phyloP scores from a whole-genome alignment of 2,888 invertebrate species.

The Steinernema carpocapsae region DNA sequence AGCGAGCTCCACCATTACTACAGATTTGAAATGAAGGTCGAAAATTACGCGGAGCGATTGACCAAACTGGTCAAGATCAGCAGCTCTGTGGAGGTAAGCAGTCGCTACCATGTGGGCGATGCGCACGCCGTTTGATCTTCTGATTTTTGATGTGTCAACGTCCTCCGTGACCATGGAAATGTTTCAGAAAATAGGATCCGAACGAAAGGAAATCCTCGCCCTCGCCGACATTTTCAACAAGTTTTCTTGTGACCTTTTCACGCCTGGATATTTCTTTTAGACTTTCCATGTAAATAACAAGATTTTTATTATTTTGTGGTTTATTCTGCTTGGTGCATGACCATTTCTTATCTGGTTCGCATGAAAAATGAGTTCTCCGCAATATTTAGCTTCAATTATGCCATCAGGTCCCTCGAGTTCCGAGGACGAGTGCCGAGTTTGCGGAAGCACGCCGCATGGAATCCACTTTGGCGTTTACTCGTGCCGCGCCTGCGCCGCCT shows the following conservation, averaged over 20 bases:
- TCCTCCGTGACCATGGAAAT: background rate
- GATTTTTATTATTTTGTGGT: background rate
- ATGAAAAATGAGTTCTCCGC: too few species aligned
- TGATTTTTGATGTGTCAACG: too few species aligned
- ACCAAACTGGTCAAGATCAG: slow-evolving; percentile 16
- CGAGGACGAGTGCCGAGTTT: background rate
- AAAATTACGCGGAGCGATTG: slow-evolving; percentile 16
- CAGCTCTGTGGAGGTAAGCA: too few species aligned
- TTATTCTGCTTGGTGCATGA: background rate
- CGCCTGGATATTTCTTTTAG: background rate
- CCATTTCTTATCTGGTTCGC: background rate
- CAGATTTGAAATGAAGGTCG: background rate
- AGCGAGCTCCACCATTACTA: slow-evolving; percentile 35
- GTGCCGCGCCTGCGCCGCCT: slow-evolving; percentile 6
- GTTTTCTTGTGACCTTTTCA: background rate
- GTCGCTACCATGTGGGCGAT: too few species aligned
- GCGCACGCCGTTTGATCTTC: too few species aligned
- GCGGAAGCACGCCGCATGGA: background rate
- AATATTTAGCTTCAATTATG: background rate
- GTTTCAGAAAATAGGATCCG: background rate
- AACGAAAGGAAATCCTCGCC: background rate
- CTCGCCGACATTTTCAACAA: background rate
- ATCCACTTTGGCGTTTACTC: background rate
- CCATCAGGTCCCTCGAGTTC: background rate
- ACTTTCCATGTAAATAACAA: background rate